Evolutionary conservation across 1,140 invertebrate species (phyloP).

Genomic region (Drosophila trapezifrons): DNA sequence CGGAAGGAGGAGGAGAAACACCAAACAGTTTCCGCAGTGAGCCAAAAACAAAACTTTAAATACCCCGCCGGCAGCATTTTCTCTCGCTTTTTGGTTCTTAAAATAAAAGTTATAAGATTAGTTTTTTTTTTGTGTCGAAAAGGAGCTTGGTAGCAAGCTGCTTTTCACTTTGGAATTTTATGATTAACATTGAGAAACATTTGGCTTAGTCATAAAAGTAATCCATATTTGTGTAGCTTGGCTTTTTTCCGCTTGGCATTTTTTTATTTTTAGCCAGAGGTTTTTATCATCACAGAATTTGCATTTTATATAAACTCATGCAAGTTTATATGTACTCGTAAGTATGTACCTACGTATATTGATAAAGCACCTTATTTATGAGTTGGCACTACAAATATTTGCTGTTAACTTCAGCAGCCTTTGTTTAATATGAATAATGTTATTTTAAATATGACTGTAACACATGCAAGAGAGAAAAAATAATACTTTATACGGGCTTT

Average conservation of each 20-base stretch:
- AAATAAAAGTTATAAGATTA: conserved; percentile 4
- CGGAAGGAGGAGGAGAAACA: neutral
- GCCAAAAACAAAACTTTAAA: conserved; percentile 1
- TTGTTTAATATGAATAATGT: conserved; percentile 9
- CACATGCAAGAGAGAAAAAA: neutral
- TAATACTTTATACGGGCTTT: neutral
- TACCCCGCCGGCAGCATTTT: neutral
- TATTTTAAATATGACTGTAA: neutral
- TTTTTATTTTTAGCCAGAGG: neutral
- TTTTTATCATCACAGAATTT: neutral
- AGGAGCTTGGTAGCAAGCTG: neutral
- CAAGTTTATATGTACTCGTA: too few species aligned
- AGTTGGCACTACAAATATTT: conserved; percentile 15
- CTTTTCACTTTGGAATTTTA: conserved; percentile 1
- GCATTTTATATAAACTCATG: neutral
- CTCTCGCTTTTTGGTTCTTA: neutral
- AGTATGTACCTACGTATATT: neutral
- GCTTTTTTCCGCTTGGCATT: neutral
- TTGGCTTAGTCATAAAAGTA: conserved; percentile 1
- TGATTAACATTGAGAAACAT: conserved; percentile 3
- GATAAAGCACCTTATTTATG: conserved; percentile 3
- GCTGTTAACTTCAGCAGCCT: neutral
- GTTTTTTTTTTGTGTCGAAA: neutral
- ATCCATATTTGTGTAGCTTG: neutral
- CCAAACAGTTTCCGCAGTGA: conserved; percentile 11